These are phyloP conservation scores for Empidonax traillii DNA, from an alignment of 2,113 vertebrate species.

Conservation along the genomic window DNA sequence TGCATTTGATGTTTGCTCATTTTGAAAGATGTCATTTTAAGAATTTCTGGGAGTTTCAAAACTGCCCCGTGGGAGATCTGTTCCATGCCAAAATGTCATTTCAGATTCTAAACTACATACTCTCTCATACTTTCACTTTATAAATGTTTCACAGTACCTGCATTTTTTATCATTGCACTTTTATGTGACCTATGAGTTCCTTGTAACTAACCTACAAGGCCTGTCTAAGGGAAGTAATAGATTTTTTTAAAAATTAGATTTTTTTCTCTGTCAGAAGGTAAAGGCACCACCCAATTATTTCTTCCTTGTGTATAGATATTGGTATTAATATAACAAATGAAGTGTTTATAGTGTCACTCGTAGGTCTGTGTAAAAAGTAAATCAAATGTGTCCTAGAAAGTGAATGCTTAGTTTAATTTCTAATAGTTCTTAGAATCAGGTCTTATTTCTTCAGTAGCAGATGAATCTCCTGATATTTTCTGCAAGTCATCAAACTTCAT, in stretches of 20 bases:
- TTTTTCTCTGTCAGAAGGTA: constrained; percentile 58
- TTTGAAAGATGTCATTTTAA: constrained; percentile 82
- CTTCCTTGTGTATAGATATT: constrained; percentile 47
- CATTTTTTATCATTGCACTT: constrained; percentile 81
- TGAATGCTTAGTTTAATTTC: constrained; percentile 19
- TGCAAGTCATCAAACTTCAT: neutral
- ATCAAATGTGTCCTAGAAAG: constrained; percentile 33
- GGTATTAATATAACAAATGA: constrained; percentile 71
- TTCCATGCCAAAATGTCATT: constrained; percentile 80
- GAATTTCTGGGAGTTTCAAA: constrained; percentile 75
- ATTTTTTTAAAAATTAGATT: constrained; percentile 59
- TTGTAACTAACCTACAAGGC: constrained; percentile 66
- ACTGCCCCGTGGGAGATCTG: constrained; percentile 72
- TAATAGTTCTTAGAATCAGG: constrained; percentile 28
- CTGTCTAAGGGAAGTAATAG: constrained; percentile 50
- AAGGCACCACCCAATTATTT: constrained; percentile 60
- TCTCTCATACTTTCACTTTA: constrained; percentile 69
- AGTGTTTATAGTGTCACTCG: constrained; percentile 55
- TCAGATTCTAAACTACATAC: constrained; percentile 74
- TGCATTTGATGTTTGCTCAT: constrained; percentile 72
- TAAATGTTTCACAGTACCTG: constrained; percentile 82
- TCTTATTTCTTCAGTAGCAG: constrained; percentile 27
- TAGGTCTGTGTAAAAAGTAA: constrained; percentile 52
- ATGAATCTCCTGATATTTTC: constrained; percentile 38
- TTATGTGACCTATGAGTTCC: constrained; percentile 72